Conservation (phyloP, 2,113 vertebrate genomes). For the Vidua chalybeata region DNA sequence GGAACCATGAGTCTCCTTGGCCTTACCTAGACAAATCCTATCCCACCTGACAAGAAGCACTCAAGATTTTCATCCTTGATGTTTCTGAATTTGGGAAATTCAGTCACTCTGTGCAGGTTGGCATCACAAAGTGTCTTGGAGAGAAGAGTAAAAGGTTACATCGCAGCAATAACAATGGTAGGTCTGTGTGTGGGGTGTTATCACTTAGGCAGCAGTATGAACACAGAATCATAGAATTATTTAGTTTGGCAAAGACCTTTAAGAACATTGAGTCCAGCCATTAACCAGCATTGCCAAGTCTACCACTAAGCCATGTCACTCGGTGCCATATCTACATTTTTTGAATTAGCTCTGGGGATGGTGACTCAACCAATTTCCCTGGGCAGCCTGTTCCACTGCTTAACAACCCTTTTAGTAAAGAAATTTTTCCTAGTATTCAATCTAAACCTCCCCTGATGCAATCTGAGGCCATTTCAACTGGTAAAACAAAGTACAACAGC, state of each 20-base stretch:
- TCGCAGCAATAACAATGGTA: neutral
- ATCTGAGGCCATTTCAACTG: neutral
- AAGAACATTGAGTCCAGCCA: neutral
- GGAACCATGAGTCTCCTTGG: neutral
- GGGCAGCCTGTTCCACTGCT: neutral
- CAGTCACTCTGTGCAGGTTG: fast-evolving
- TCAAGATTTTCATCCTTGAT: neutral
- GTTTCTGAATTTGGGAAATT: neutral
- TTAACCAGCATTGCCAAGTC: neutral
- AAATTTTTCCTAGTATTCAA: neutral
- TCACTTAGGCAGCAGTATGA: neutral
- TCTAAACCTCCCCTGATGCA: neutral
- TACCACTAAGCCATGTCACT: neutral
- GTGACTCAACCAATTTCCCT: neutral
- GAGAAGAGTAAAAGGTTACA: neutral
- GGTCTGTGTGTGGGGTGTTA: neutral
- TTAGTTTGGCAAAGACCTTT: neutral
- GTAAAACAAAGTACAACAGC: neutral
- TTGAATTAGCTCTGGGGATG: neutral
- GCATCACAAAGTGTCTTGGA: neutral
- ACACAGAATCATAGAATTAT: neutral
- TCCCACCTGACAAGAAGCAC: neutral
- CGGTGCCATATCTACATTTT: neutral
- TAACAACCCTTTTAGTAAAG: neutral
- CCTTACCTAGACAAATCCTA: neutral